Evolutionary conservation across 2,888 invertebrate species (phyloP).

Genomic region (Andrena dorsata): DNA sequence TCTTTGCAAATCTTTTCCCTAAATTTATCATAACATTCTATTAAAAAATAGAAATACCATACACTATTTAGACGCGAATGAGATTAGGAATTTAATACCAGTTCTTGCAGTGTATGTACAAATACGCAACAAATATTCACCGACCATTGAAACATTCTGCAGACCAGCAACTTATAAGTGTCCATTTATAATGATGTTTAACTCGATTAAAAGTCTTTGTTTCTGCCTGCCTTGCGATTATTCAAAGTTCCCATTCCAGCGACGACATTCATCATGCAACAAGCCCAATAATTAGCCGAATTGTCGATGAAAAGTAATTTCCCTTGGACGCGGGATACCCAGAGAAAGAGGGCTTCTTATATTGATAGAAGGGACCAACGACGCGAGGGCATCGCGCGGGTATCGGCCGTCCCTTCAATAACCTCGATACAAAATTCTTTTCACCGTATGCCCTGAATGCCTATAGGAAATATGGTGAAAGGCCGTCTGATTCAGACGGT

Average conservation of each 20-base stretch:
- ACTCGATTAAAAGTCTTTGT: background rate
- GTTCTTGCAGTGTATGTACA: no score
- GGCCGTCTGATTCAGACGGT: slow-evolving; percentile 77
- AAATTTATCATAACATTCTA: no score
- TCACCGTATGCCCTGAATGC: slow-evolving; percentile 78
- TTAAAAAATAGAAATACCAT: no score
- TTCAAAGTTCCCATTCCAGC: background rate
- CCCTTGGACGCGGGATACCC: background rate
- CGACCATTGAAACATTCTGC: no score
- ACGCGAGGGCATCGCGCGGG: slow-evolving; percentile 56
- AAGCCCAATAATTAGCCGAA: background rate
- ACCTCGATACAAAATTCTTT: slow-evolving; percentile 84
- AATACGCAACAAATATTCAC: no score
- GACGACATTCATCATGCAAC: background rate
- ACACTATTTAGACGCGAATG: no score
- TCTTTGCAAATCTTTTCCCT: no score
- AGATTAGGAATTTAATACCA: no score
- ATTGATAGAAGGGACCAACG: slow-evolving; percentile 46
- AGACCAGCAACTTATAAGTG: no score
- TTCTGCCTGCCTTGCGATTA: background rate
- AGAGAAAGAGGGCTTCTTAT: slow-evolving; percentile 44
- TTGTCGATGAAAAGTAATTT: background rate
- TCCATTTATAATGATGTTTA: no score
- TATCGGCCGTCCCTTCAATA: slow-evolving; percentile 77
- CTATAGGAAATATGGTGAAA: slow-evolving; percentile 85